phyloP scores from a whole-genome alignment of 1,140 invertebrate species.

The Globodera rostochiensis region DNA sequence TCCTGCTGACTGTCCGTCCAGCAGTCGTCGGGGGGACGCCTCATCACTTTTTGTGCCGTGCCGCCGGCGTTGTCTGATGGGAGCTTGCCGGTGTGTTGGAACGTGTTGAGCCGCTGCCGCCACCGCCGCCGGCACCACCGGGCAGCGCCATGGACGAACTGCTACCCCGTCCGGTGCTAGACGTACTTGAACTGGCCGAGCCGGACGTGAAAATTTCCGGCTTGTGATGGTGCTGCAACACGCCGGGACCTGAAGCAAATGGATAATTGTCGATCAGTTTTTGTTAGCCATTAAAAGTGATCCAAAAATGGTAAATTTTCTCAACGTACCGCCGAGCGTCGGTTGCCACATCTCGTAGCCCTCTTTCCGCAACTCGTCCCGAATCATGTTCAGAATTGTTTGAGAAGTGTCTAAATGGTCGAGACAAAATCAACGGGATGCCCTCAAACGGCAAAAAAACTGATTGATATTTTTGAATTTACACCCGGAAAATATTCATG shows the following conservation, averaged over 20 bases:
- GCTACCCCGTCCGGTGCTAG: conserved; percentile 29
- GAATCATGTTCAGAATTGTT: conserved; percentile 63
- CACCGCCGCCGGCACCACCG: not conserved
- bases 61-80: conserved; percentile 54
- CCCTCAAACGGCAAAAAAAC: no score
- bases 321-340: conserved; percentile 45
- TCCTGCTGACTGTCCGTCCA: not conserved
- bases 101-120: conserved; percentile 32
- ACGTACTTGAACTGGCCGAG: conserved; percentile 19
- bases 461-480: not conserved
- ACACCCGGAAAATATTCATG: not conserved
- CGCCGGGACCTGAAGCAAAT: conserved; percentile 45
- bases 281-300: not conserved
- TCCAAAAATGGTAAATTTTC: not conserved
- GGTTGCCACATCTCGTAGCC: conserved; percentile 65
- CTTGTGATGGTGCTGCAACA: conserved; percentile 49
- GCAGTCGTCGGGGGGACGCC: not conserved
- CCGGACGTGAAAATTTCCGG: conserved; percentile 53
- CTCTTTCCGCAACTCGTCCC: conserved; percentile 55
- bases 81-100: conserved; percentile 54
- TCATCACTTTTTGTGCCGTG: conserved; percentile 54
- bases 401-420: conserved; percentile 55
- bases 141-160: conserved; percentile 13
- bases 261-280: not conserved
- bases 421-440: no score